Conservation (phyloP, 2,113 vertebrate species). For the Mystacornis crossleyi region DNA sequence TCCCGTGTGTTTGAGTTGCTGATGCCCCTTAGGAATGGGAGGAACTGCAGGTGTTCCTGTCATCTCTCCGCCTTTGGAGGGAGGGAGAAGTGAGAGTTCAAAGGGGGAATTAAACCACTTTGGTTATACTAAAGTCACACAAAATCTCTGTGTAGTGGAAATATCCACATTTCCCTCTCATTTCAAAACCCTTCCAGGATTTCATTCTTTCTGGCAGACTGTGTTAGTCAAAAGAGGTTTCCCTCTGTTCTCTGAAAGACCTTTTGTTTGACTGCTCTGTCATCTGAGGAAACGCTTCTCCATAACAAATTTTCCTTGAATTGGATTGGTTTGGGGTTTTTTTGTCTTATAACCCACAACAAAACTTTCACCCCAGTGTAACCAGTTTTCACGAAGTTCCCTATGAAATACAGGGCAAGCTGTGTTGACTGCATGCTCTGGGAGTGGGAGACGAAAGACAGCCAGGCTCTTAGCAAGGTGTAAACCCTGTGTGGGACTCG, state of each 20-base stretch:
- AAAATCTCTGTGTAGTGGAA: neutral
- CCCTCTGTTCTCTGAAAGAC: neutral
- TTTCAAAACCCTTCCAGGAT: slow-evolving; percentile 3
- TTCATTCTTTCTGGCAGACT: neutral
- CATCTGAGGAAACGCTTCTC: neutral
- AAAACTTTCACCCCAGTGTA: neutral
- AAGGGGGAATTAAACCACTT: neutral
- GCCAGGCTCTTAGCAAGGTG: neutral
- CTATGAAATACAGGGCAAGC: neutral
- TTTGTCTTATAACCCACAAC: neutral
- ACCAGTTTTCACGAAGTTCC: neutral
- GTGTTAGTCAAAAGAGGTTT: neutral
- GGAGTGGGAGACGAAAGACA: neutral
- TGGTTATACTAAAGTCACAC: neutral
- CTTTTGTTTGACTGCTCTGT: neutral
- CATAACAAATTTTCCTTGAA: neutral
- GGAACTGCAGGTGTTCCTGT: neutral
- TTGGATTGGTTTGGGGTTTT: neutral
- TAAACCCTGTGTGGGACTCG: neutral
- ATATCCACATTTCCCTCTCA: neutral
- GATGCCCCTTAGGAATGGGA: neutral
- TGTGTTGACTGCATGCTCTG: neutral
- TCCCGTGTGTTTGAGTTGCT: neutral
- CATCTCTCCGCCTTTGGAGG: neutral
- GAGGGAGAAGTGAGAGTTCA: neutral